Percentiles rank a stretch among this genome's conserved stretches.
Evolutionary conservation across 2,888 invertebrate genomes (phyloP).

Genomic region (Euproctis similis): DNA sequence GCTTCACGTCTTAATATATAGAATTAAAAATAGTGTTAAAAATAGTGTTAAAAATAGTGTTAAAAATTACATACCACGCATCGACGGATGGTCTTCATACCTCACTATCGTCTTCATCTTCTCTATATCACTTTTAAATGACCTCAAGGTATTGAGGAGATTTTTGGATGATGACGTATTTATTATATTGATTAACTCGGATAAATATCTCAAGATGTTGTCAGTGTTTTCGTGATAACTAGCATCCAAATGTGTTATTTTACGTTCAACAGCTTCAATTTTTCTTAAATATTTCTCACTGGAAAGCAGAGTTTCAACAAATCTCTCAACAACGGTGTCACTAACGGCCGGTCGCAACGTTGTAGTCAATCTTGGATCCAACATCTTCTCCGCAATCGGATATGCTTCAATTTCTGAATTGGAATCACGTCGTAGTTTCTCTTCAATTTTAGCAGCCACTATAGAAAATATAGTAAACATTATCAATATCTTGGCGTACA

Average conservation of each 20-base stretch:
- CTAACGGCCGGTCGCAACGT: constrained; percentile 24
- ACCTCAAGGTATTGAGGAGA: constrained; percentile 3
- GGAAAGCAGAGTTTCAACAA: constrained; percentile 54
- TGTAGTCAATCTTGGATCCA: neutral
- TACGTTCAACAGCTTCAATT: constrained; percentile 50
- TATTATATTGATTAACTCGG: constrained; percentile 37
- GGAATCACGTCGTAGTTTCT: too few relatives aligned
- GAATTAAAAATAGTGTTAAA: too few relatives aligned
- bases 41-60: too few relatives aligned
- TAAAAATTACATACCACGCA: constrained; percentile 34
- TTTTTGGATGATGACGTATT: constrained; percentile 6
- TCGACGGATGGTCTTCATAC: constrained; percentile 20
- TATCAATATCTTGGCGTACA: constrained; percentile 4
- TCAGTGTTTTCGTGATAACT: constrained; percentile 47
- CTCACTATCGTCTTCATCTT: constrained; percentile 17
- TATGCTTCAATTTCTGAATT: neutral
- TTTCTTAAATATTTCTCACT: constrained; percentile 54
- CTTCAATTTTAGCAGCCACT: constrained; percentile 1
- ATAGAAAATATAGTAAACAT: neutral
- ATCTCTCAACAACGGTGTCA: constrained; percentile 52
- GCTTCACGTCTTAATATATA: too few relatives aligned
- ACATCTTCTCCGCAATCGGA: too few relatives aligned
- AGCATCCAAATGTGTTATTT: constrained; percentile 45
- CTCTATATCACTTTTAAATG: constrained; percentile 13
- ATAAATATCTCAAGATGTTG: constrained; percentile 46